A percentile compares a stretch with the other conserved stretches of the same genome.
Conservation (phyloP, 2,797 vertebrate species). For the Pipistrellus pipistrellus region DNA sequence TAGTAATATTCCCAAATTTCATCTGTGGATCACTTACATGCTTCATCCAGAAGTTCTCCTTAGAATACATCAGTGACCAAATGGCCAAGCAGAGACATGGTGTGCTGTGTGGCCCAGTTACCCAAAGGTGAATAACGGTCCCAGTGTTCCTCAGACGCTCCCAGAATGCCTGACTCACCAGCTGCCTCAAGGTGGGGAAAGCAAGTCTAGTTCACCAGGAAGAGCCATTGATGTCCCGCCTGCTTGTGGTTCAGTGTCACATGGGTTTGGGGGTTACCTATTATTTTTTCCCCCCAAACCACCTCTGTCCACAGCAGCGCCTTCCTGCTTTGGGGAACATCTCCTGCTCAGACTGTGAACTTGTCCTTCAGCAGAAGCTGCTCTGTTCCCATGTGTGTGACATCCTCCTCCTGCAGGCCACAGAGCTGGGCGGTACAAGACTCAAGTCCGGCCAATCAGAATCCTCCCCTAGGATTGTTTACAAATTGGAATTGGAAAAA, state of each 20-base stretch:
- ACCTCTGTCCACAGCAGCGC: background rate
- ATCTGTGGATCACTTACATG: conserved; percentile 23
- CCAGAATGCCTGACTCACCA: background rate
- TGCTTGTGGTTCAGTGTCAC: background rate
- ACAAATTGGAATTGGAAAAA: conserved; percentile 14
- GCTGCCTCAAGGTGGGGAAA: background rate
- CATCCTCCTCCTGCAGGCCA: background rate
- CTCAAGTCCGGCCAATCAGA: background rate
- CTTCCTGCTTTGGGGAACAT: background rate
- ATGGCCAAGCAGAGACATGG: background rate
- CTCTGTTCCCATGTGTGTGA: background rate
- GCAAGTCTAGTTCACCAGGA: too few relatives aligned
- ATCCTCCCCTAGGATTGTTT: background rate
- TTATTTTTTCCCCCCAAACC: background rate
- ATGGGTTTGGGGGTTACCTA: background rate
- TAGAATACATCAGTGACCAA: background rate
- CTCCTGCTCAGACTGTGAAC: background rate
- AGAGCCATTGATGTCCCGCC: background rate
- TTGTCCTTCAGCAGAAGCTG: background rate
- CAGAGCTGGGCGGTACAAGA: background rate
- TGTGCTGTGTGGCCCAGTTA: background rate
- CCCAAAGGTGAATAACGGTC: background rate
- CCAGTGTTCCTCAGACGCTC: background rate
- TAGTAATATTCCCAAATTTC: background rate
- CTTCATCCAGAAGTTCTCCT: conserved; percentile 44